These are phyloP conservation scores for Oxyscelio sp. DNA, from an alignment of 2,888 invertebrate genomes.

Conservation along the genomic window DNA sequence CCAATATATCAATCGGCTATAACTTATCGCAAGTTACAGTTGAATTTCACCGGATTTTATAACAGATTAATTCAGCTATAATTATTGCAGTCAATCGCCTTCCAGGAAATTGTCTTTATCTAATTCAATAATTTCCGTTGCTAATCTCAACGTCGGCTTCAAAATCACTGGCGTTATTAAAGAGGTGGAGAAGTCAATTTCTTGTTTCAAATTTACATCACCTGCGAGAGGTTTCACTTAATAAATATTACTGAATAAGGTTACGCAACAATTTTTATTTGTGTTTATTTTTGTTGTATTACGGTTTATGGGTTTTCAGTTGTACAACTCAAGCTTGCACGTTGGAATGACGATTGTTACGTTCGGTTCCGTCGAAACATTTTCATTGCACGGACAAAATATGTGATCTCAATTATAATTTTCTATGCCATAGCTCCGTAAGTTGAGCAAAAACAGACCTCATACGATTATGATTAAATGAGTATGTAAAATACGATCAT, in stretches of 20 bases:
- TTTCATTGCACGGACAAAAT: background rate
- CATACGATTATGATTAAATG: slow-evolving; percentile 42
- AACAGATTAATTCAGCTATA: slow-evolving; percentile 43
- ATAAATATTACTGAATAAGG: background rate
- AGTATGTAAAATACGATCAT: slow-evolving; percentile 14
- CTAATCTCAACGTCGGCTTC: background rate
- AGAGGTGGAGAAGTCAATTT: no score
- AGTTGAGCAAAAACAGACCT: slow-evolving; percentile 21
- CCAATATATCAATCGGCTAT: slow-evolving; percentile 71
- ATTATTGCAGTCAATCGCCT: background rate
- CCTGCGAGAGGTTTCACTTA: no score
- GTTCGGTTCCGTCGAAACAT: background rate
- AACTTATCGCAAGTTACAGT: slow-evolving; percentile 60
- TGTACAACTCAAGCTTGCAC: no score
- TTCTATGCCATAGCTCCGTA: slow-evolving; percentile 13
- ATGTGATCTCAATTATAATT: slow-evolving; percentile 1
- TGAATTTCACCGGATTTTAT: slow-evolving; percentile 51
- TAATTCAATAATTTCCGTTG: background rate
- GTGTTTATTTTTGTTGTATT: no score
- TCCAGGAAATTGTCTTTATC: background rate
- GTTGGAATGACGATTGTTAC: background rate
- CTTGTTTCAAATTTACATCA: no score
- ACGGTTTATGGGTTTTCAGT: no score
- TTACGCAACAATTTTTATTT: background rate
- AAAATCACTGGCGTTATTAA: background rate